Conservation (phyloP, 2,113 vertebrate genomes). For the Pampusana beccarii region DNA sequence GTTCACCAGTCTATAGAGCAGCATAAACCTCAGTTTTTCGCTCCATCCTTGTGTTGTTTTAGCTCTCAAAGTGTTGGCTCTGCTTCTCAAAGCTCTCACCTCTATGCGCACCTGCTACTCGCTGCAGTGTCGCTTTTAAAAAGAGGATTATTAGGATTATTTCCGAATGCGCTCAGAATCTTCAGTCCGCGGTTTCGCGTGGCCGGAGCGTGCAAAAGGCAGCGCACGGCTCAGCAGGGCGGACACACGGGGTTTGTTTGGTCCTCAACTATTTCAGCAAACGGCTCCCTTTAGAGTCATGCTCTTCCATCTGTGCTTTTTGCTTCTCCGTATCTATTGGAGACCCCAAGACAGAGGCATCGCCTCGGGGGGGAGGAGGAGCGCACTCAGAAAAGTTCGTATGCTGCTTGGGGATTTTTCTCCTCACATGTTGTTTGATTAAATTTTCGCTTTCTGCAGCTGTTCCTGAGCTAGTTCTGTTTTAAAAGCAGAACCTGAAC, state of each 20-base stretch:
- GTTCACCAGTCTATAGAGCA: neutral
- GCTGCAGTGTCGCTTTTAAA: neutral
- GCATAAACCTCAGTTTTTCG: neutral
- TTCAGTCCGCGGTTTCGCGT: neutral
- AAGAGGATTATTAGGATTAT: neutral
- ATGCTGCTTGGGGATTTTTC: neutral
- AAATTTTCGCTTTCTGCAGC: constrained; percentile 40
- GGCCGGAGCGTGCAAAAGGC: neutral
- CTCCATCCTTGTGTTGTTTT: neutral
- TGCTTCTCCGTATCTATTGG: neutral
- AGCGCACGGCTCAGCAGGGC: neutral
- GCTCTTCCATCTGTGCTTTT: neutral
- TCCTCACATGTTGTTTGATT: neutral
- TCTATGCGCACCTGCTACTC: accelerated
- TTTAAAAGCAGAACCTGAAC: constrained; percentile 15
- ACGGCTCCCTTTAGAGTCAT: neutral
- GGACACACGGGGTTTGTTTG: neutral
- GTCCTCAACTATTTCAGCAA: neutral
- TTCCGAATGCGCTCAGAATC: accelerated
- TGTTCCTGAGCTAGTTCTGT: constrained; percentile 18
- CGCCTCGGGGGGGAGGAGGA: neutral
- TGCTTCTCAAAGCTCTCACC: neutral
- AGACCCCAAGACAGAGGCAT: neutral
- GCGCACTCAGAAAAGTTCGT: neutral
- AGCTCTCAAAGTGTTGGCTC: neutral